phyloP scores from a whole-genome alignment of 2,888 invertebrate species.

The Xestia ashworthii region DNA sequence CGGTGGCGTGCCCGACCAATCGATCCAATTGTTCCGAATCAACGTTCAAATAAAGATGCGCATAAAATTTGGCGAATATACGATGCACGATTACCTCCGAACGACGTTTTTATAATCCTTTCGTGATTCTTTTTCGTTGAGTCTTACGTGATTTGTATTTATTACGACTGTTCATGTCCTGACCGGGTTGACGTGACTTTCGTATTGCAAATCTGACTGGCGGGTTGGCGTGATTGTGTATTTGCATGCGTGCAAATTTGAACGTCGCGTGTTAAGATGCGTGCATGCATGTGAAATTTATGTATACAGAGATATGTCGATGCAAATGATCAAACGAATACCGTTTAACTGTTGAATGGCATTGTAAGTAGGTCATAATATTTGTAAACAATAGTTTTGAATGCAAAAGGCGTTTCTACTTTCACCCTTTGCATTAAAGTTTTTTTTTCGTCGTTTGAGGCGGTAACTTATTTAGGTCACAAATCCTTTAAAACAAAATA shows the following conservation, averaged over 20 bases:
- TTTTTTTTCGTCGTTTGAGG: too few relatives aligned
- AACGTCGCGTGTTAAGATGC: slow-evolving; percentile 50
- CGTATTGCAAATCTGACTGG: slow-evolving; percentile 44
- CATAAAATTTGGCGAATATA: slow-evolving; percentile 84
- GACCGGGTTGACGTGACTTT: slow-evolving; percentile 61
- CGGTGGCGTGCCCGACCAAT: slow-evolving; percentile 85
- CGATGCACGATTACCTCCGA: slow-evolving; percentile 75
- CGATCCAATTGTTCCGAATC: slow-evolving; percentile 81
- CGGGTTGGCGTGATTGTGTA: slow-evolving; percentile 50
- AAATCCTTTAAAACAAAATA: background rate
- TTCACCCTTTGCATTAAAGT: too few relatives aligned
- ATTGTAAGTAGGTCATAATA: slow-evolving; percentile 30
- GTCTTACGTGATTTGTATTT: slow-evolving; percentile 57
- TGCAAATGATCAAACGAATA: slow-evolving; percentile 45
- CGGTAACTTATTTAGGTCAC: background rate
- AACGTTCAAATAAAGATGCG: slow-evolving; percentile 85
- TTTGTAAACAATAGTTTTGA: slow-evolving; percentile 42
- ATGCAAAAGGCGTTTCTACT: slow-evolving; percentile 4
- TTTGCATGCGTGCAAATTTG: slow-evolving; percentile 44
- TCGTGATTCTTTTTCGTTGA: slow-evolving; percentile 72
- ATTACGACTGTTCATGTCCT: slow-evolving; percentile 51
- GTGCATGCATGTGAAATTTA: slow-evolving; percentile 56
- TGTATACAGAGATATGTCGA: slow-evolving; percentile 33
- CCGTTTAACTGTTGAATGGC: slow-evolving; percentile 50
- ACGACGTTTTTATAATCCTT: slow-evolving; percentile 75